phyloP scores from a whole-genome alignment of 2,797 vertebrate genomes.

The Gambelia wislizenii region DNA sequence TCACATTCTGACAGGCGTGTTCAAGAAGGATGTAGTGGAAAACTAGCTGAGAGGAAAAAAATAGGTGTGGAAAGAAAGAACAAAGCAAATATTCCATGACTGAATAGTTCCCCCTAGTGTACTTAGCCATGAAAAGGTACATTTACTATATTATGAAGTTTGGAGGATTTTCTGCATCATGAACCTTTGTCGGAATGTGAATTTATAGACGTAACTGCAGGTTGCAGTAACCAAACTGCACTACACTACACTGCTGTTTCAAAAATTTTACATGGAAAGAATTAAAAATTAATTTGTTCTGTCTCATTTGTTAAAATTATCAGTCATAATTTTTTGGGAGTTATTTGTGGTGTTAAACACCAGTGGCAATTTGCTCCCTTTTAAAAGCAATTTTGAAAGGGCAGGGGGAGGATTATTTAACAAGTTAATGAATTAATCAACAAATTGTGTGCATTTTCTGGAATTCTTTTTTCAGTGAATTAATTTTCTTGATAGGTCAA shows the following conservation, averaged over 20 bases:
- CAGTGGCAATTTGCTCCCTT: too few species aligned
- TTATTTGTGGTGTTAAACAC: too few species aligned
- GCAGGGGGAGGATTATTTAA: too few species aligned
- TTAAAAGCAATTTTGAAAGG: too few species aligned
- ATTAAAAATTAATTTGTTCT: not conserved
- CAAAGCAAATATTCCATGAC: conserved; percentile 8
- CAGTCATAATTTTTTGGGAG: too few species aligned
- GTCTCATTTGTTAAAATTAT: too few species aligned
- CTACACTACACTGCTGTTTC: not conserved
- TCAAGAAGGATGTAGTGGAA: not conserved
- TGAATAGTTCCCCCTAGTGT: not conserved
- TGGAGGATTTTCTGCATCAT: not conserved
- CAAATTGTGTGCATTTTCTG: too few species aligned
- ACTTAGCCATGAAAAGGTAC: not conserved
- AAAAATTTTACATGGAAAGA: not conserved
- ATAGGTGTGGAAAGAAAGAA: not conserved
- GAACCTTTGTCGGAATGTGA: not conserved
- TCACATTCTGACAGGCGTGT: not conserved
- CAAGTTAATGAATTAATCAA: too few species aligned
- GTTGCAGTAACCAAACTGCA: not conserved
- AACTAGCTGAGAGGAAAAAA: not conserved
- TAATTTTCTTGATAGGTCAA: too few species aligned
- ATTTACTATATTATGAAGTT: conserved; percentile 9
- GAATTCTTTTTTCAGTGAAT: too few species aligned
- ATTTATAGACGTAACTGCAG: not conserved